These are phyloP conservation scores for Linnaemya tessellans DNA, from an alignment of 2,888 invertebrate genomes.

Conservation along the genomic window DNA sequence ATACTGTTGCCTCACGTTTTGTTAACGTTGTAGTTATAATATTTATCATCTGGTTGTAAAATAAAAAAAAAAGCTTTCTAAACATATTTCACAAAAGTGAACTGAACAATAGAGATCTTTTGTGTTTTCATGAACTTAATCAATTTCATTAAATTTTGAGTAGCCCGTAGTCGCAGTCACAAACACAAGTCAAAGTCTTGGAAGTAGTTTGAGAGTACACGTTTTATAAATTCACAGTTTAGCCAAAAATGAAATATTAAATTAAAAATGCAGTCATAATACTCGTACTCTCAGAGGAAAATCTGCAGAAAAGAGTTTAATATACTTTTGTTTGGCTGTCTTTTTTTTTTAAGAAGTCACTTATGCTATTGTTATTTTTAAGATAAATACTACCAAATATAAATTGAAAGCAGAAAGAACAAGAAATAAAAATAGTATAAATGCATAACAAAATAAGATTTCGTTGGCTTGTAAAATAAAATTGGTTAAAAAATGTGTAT, in stretches of 20 bases:
- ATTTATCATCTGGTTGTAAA: background rate
- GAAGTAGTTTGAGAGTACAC: background rate
- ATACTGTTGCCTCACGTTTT: background rate
- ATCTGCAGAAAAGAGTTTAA: background rate
- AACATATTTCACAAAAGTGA: constrained; percentile 53
- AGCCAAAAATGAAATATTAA: background rate
- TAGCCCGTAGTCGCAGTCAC: background rate
- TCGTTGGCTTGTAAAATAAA: background rate
- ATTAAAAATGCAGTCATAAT: background rate
- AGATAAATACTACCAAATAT: constrained; percentile 22
- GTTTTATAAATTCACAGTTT: background rate
- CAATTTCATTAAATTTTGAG: constrained; percentile 54
- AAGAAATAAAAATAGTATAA: background rate
- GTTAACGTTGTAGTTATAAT: background rate
- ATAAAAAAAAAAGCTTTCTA: constrained; percentile 46
- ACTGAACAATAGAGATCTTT: constrained; percentile 55
- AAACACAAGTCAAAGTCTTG: constrained; percentile 5
- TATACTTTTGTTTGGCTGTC: constrained; percentile 20
- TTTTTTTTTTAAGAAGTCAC: background rate
- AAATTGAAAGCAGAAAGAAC: constrained; percentile 9
- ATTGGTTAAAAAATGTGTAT: background rate
- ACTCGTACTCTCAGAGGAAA: background rate
- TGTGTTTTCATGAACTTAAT: constrained; percentile 61
- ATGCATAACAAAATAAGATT: constrained; percentile 38
- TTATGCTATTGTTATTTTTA: constrained; percentile 27